Evolutionary conservation across 2,113 vertebrate genomes (phyloP).

Genomic region (Ariopsis seemanni): DNA sequence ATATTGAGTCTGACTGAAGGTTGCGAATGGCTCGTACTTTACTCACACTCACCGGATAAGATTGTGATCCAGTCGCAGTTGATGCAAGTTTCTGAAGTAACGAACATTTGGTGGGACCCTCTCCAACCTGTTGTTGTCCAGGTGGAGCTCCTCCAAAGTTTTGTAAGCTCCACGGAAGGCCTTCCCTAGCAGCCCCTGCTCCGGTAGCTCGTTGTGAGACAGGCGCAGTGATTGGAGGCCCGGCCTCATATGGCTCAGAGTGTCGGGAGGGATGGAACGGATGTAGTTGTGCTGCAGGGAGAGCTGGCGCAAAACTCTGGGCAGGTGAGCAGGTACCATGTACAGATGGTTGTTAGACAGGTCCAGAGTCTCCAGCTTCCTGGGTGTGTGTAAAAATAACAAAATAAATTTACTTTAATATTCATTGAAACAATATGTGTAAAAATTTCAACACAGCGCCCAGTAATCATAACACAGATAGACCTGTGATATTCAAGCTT

Average conservation of each 20-base stretch:
- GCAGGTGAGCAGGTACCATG: slow-evolving; percentile 72
- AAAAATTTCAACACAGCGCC: not conserved
- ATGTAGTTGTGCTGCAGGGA: slow-evolving; percentile 75
- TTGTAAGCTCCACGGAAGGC: slow-evolving; percentile 74
- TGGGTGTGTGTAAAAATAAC: slow-evolving; percentile 44
- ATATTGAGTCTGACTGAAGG: not conserved
- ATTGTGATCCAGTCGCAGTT: slow-evolving; percentile 74
- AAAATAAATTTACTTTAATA: not conserved
- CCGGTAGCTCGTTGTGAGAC: slow-evolving; percentile 70
- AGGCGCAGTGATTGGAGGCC: slow-evolving; percentile 73
- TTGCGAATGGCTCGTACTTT: not conserved
- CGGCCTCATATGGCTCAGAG: slow-evolving; percentile 72
- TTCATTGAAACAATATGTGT: not conserved
- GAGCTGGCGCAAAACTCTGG: slow-evolving; percentile 66
- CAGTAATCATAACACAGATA: not conserved
- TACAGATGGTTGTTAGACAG: slow-evolving; percentile 73
- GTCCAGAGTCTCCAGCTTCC: slow-evolving; percentile 74
- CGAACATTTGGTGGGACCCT: slow-evolving; percentile 73
- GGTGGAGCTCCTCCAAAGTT: slow-evolving; percentile 72
- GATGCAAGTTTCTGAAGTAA: slow-evolving; percentile 73
- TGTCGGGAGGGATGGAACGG: slow-evolving; percentile 65
- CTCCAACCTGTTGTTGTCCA: slow-evolving; percentile 75
- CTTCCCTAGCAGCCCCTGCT: slow-evolving; percentile 55
- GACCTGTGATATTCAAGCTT: not conserved
- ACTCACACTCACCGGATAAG: slow-evolving; percentile 71